A percentile compares a stretch with the other conserved stretches of the same genome.
Conservation (phyloP, 2,888 invertebrate genomes). For the Odontothrips loti region DNA sequence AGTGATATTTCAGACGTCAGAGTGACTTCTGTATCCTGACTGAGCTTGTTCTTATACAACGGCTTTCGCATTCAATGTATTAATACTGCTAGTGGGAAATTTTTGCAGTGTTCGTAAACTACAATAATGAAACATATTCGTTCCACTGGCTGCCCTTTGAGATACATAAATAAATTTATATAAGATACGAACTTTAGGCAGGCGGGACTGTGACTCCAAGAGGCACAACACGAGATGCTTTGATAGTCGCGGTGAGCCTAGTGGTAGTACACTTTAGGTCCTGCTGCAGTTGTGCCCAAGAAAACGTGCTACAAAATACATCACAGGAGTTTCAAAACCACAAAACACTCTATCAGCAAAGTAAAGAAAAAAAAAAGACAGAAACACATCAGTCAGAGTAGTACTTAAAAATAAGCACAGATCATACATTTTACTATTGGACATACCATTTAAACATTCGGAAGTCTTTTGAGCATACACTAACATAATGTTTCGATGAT, state of each 20-base stretch:
- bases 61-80: neutral
- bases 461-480: slow-evolving; percentile 22
- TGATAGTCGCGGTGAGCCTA: slow-evolving; percentile 5
- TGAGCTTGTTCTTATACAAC: neutral
- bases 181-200: slow-evolving; percentile 12
- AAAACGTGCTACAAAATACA: neutral
- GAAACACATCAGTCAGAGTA: slow-evolving; percentile 8
- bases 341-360: neutral
- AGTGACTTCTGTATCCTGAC: neutral
- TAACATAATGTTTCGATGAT: slow-evolving; percentile 1
- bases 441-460: neutral
- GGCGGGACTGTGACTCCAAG: neutral
- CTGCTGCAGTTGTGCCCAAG: slow-evolving; percentile 5
- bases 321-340: slow-evolving; percentile 14
- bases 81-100: neutral
- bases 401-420: neutral
- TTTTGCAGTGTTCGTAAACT: neutral
- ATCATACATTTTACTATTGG: neutral
- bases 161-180: slow-evolving; percentile 20
- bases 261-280: neutral
- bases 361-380: neutral
- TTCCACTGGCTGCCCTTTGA: neutral
- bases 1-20: neutral
- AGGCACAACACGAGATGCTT: neutral
- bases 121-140: neutral